Evolutionary conservation across 2,113 vertebrate genomes (phyloP).

Genomic region (Atrichornis clamosus): DNA sequence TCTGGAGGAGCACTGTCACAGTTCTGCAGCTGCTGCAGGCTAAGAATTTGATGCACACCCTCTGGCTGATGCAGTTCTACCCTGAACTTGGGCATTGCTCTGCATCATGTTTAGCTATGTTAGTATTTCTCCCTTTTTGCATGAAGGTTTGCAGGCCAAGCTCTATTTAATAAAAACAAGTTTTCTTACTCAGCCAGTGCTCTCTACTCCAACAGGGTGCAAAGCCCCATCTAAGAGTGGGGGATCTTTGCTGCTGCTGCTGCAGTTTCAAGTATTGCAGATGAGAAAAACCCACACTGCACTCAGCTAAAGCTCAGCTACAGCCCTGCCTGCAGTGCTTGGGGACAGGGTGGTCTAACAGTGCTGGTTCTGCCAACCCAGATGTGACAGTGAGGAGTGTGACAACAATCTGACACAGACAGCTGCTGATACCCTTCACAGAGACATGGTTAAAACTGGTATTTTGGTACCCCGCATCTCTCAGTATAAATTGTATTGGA

Average conservation of each 20-base stretch:
- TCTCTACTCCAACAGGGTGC: neutral
- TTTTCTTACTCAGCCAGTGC: neutral
- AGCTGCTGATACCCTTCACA: neutral
- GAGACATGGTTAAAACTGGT: neutral
- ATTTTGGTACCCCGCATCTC: neutral
- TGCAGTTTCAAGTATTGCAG: neutral
- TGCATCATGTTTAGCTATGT: neutral
- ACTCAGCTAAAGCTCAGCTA: neutral
- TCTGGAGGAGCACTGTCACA: too few species aligned
- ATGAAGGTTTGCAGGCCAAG: neutral
- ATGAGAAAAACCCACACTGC: neutral
- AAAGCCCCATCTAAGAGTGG: neutral
- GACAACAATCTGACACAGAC: neutral
- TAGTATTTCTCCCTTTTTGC: neutral
- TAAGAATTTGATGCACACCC: neutral
- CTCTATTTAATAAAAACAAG: neutral
- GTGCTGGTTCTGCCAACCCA: neutral
- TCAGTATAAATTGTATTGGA: neutral
- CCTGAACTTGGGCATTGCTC: neutral
- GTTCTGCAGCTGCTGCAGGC: neutral
- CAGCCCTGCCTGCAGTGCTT: too few species aligned
- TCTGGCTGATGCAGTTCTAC: neutral
- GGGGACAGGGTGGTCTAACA: neutral
- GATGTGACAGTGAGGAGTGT: neutral
- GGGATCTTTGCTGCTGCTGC: neutral